Percentiles rank a stretch among this genome's conserved stretches.
phyloP scores from a whole-genome alignment of 2,113 vertebrate species.

The Empidonax traillii region DNA sequence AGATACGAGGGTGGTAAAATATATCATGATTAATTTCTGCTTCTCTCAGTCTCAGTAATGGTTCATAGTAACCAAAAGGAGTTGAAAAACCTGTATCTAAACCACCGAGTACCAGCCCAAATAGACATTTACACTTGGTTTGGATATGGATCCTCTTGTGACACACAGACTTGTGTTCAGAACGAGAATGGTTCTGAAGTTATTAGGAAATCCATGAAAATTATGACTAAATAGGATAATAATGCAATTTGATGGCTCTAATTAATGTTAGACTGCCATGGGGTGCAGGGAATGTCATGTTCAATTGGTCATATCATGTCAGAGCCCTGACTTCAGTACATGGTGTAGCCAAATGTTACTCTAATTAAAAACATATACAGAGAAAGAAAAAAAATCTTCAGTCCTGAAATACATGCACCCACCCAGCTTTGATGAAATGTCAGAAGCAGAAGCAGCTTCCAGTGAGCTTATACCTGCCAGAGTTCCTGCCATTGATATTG shows the following conservation, averaged over 20 bases:
- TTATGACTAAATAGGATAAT: not conserved
- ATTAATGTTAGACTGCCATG: not conserved
- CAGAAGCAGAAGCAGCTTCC: not conserved
- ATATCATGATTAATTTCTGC: not conserved
- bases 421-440: not conserved
- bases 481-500: not conserved
- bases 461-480: not conserved
- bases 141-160: not conserved
- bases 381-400: not conserved
- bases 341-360: not conserved
- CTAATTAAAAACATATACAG: not conserved
- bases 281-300: not conserved
- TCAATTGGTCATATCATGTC: not conserved
- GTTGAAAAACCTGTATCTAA: not conserved
- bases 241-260: not conserved
- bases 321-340: not conserved
- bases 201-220: not conserved
- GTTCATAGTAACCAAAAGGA: not conserved
- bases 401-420: not conserved
- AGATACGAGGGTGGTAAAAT: not conserved
- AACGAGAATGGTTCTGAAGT: not conserved
- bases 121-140: not conserved
- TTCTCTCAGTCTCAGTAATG: not conserved
- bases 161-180: not conserved
- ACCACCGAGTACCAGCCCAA: not conserved